Percentiles rank a stretch among this genome's conserved stretches.
These are phyloP conservation scores for Apamea crenata DNA, from an alignment of 2,888 invertebrate species.

Conservation along the genomic window DNA sequence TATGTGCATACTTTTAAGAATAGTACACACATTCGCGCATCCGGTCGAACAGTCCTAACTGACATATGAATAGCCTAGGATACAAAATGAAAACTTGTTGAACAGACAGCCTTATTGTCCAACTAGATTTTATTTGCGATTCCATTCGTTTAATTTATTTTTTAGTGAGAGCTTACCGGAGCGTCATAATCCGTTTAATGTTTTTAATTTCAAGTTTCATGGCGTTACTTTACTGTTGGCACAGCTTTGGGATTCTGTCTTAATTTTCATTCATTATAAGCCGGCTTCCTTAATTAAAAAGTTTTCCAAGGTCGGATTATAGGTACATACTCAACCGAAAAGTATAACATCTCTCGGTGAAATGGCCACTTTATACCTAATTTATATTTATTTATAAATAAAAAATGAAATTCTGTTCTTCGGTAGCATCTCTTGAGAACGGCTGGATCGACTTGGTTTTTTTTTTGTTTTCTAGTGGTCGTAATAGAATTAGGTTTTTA, in stretches of 20 bases:
- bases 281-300: conserved; percentile 31
- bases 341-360: background rate
- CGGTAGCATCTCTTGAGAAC: background rate
- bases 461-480: background rate
- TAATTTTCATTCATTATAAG: conserved; percentile 27
- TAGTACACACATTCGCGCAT: background rate
- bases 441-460: background rate
- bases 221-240: conserved; percentile 11
- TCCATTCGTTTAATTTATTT: conserved; percentile 36
- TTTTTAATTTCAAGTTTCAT: conserved; percentile 36
- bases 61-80: conserved; percentile 8
- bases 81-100: conserved; percentile 22
- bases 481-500: background rate
- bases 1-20: background rate
- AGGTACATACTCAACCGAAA: background rate
- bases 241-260: background rate
- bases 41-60: background rate
- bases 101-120: conserved; percentile 13
- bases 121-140: conserved; percentile 10
- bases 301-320: conserved; percentile 27
- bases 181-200: conserved; percentile 28
- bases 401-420: background rate
- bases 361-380: background rate
- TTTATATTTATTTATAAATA: background rate
- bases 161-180: conserved; percentile 9